Conservation (phyloP, 2,888 invertebrate species). For the Vannuccia rotundouncinata region DNA sequence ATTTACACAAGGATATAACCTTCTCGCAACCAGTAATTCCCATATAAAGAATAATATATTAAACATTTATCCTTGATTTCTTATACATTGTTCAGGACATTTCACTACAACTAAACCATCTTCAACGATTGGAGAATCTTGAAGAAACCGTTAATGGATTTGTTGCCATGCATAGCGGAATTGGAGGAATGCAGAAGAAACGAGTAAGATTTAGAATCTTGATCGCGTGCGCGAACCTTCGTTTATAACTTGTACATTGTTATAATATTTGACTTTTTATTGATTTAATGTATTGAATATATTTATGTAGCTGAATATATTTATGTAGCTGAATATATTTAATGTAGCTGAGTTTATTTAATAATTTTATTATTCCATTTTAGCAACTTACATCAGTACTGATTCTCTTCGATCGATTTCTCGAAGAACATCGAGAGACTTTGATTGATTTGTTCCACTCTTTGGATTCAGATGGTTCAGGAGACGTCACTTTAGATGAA, state of each 20-base stretch:
- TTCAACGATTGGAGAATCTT: neutral
- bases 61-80: too few relatives aligned
- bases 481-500: constrained; percentile 48
- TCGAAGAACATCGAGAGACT: constrained; percentile 44
- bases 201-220: neutral
- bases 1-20: too few relatives aligned
- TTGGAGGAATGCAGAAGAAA: constrained; percentile 28
- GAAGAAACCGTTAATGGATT: neutral
- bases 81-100: too few relatives aligned
- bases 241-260: too few relatives aligned
- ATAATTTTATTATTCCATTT: neutral
- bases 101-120: neutral
- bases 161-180: constrained; percentile 14
- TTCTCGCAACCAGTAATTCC: too few relatives aligned
- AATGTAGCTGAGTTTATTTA: too few relatives aligned
- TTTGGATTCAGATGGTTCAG: constrained; percentile 48
- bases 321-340: too few relatives aligned
- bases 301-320: too few relatives aligned
- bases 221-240: too few relatives aligned
- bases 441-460: constrained; percentile 46
- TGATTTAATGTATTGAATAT: too few relatives aligned
- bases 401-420: constrained; percentile 46
- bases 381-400: constrained; percentile 39
- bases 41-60: too few relatives aligned
- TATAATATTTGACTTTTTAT: too few relatives aligned